Conservation (phyloP, 2,888 invertebrate genomes). For the Cantharis rustica region DNA sequence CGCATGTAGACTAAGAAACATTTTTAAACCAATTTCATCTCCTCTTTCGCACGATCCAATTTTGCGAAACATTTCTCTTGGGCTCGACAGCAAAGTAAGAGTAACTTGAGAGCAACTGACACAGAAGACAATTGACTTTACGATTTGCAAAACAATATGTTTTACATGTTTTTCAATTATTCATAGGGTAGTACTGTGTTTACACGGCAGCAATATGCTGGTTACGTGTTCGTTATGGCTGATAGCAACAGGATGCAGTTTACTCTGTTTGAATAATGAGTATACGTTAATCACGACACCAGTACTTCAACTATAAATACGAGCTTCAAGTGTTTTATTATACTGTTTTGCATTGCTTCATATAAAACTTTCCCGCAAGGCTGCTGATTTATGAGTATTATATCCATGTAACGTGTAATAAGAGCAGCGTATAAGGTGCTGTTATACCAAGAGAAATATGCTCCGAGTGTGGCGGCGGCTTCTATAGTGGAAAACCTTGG, state of each 20-base stretch:
- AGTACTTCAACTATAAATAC: constrained; percentile 53
- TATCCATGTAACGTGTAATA: constrained; percentile 53
- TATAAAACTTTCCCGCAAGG: constrained; percentile 54
- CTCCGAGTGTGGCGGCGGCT: constrained; percentile 43
- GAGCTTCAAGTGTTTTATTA: constrained; percentile 54
- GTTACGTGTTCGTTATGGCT: constrained; percentile 43
- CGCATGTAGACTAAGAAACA: constrained; percentile 19
- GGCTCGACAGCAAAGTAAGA: constrained; percentile 28
- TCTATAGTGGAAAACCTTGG: constrained; percentile 32
- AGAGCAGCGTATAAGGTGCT: constrained; percentile 49
- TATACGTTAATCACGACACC: constrained; percentile 53
- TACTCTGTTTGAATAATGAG: constrained; percentile 53
- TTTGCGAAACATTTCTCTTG: constrained; percentile 31
- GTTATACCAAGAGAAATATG: constrained; percentile 47
- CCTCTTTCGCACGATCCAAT: constrained; percentile 30
- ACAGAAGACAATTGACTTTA: constrained; percentile 31
- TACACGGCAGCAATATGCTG: constrained; percentile 33
- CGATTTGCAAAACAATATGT: constrained; percentile 31
- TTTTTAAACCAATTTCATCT: constrained; percentile 29
- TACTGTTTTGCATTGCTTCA: constrained; percentile 53
- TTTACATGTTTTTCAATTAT: constrained; percentile 32
- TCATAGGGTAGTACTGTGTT: constrained; percentile 26
- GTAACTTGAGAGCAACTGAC: constrained; percentile 29
- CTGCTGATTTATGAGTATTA: constrained; percentile 52
- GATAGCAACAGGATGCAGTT: constrained; percentile 48